Percentiles rank a stretch among this genome's conserved stretches.
Conservation (phyloP, 2,113 vertebrate species). For the Hyla sarda region DNA sequence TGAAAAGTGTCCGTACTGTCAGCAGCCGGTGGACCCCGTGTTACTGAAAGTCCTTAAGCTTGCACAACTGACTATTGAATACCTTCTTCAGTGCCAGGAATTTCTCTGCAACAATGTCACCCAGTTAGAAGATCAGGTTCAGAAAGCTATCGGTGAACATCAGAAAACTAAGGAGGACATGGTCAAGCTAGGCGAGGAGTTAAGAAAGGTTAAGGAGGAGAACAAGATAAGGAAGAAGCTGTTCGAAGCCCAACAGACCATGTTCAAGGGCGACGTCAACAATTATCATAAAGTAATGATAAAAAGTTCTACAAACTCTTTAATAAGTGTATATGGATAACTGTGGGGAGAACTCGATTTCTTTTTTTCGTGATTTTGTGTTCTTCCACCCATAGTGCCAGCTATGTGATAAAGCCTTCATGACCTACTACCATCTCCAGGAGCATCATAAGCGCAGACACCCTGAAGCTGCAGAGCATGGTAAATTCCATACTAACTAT, state of each 20-base stretch:
- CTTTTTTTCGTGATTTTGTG: not conserved
- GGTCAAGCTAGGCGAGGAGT: slow-evolving; percentile 63
- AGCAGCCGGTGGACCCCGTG: slow-evolving; percentile 67
- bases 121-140: slow-evolving; percentile 66
- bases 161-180: slow-evolving; percentile 63
- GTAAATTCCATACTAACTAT: slow-evolving; percentile 62
- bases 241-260: slow-evolving; percentile 71
- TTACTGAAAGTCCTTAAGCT: slow-evolving; percentile 78
- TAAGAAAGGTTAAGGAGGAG: slow-evolving; percentile 70
- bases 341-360: no score
- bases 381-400: slow-evolving; percentile 70
- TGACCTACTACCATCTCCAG: slow-evolving; percentile 73
- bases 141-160: slow-evolving; percentile 63
- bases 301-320: not conserved
- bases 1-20: slow-evolving; percentile 73
- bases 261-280: slow-evolving; percentile 70
- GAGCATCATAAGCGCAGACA: slow-evolving; percentile 74
- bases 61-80: slow-evolving; percentile 80
- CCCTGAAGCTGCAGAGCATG: slow-evolving; percentile 60
- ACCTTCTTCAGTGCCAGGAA: slow-evolving; percentile 79
- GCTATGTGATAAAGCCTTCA: slow-evolving; percentile 77
- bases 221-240: slow-evolving; percentile 72
- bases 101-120: slow-evolving; percentile 67
- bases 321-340: not conserved
- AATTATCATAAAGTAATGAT: slow-evolving; percentile 71